Evolutionary conservation across 2,797 vertebrate genomes (phyloP), one percentile per base, ranked within the genome.

Genomic region (Helostoma temminkii): DNA sequence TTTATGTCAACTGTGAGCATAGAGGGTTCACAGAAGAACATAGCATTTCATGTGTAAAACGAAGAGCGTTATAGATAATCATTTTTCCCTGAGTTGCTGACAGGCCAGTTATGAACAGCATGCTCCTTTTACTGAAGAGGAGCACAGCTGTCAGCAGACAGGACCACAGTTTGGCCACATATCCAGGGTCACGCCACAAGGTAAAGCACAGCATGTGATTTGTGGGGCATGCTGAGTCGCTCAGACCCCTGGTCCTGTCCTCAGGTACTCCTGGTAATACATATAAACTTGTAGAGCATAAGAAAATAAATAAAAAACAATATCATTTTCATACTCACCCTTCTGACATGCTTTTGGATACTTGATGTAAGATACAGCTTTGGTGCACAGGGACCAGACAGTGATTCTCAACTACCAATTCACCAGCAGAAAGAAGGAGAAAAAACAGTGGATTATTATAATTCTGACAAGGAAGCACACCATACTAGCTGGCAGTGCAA

Each of bases 351-450:
- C 94, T 88, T 99, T 99, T 50, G 98, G 98, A 81, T 98, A 96
- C 82, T 98, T 99, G 92, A 99, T 99, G 91, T 98, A 99, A 36
- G 97, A 99, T 21, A 99, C 96, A 0, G 97, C 97, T 84, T 99
- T 99, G 5, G 96, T 98, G 89, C 98, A 98, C 82, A 99, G 80
- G 61, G 98, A 99, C 98, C 98, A 99, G 85, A 99, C 96, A 0
- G 98, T 99, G 90, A 98, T 91, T 84, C 98, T 95, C 84, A 99
- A 94, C 98, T 99, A 95, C 76, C 12, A 57, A 42, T 47, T 34
- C 19, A 76, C 19, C 30, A 76, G 46, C 67, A 66, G 24, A 81
- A 48, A 85, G 30, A 78, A n/a, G 22, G 8, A n/a, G 67, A 28
- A 54, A 42, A 28, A 61, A 50, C 8, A 81, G 1, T 50, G 53